These are phyloP conservation scores for Tyria jacobaeae DNA, from an alignment of 2,888 invertebrate species.

Conservation along the genomic window DNA sequence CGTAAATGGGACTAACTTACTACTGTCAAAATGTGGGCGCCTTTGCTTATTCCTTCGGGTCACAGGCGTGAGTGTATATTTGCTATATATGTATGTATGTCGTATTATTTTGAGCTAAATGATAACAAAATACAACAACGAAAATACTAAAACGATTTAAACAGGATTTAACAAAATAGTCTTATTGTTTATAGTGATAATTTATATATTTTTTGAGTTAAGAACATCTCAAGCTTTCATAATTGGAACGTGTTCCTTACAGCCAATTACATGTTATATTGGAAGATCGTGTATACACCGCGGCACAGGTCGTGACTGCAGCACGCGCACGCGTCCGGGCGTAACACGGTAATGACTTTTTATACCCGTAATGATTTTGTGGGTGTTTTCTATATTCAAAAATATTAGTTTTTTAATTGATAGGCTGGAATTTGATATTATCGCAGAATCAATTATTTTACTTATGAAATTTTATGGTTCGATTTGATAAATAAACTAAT, in stretches of 20 bases:
- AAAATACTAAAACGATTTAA: not conserved
- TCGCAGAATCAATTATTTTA: not conserved
- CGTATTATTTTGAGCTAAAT: too few species aligned
- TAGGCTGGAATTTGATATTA: not conserved
- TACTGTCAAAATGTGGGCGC: too few species aligned
- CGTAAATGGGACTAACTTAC: too few species aligned
- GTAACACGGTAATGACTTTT: conserved; percentile 50
- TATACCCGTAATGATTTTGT: conserved; percentile 41
- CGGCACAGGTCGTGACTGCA: conserved; percentile 40
- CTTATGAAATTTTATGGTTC: not conserved
- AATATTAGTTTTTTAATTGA: conserved; percentile 15
- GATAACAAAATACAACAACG: too few species aligned
- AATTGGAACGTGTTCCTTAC: conserved; percentile 22
- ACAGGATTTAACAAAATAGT: too few species aligned
- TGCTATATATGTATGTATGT: too few species aligned
- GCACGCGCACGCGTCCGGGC: conserved; percentile 44
- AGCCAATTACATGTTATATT: conserved; percentile 36
- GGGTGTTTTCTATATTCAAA: conserved; percentile 37
- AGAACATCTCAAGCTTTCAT: conserved; percentile 16
- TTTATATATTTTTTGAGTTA: conserved; percentile 5
- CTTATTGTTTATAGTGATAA: not conserved
- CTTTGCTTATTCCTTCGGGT: too few species aligned
- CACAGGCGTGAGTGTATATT: too few species aligned
- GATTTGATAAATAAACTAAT: not conserved
- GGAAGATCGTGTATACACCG: conserved; percentile 17